A percentile compares a stretch with the other conserved stretches of the same genome.
phyloP scores from a whole-genome alignment of 2,888 invertebrate species.

The Meliscaeva auricollis region DNA sequence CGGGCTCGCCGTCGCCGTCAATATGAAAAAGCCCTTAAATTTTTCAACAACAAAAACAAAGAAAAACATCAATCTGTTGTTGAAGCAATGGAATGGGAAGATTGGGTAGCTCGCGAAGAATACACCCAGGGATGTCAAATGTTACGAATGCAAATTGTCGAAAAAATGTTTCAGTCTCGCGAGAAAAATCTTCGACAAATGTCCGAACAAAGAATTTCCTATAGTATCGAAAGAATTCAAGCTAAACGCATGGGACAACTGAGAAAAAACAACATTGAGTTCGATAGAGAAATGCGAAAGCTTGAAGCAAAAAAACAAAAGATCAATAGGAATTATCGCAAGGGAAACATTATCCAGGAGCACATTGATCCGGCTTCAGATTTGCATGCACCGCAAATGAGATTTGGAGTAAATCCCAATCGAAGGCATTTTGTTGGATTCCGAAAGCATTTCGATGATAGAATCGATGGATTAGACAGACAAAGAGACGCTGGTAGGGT shows the following conservation, averaged over 20 bases:
- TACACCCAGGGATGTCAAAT: constrained; percentile 90
- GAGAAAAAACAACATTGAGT: constrained; percentile 84
- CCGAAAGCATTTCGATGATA: constrained; percentile 80
- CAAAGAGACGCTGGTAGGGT: constrained; percentile 75
- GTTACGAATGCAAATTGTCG: constrained; percentile 86
- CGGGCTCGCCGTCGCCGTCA: constrained; percentile 88
- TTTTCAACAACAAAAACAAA: constrained; percentile 85
- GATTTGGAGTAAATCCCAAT: constrained; percentile 88
- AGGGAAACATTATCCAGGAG: constrained; percentile 84
- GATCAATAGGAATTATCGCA: constrained; percentile 82
- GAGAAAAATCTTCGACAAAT: constrained; percentile 81
- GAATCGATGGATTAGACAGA: constrained; percentile 81
- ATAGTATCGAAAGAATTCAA: constrained; percentile 84
- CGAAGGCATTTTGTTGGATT: constrained; percentile 85
- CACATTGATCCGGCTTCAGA: constrained; percentile 87
- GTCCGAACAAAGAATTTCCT: constrained; percentile 84
- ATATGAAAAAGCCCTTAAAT: constrained; percentile 86
- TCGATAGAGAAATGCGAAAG: constrained; percentile 85
- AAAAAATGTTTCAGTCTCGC: constrained; percentile 86
- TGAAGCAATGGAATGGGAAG: constrained; percentile 91
- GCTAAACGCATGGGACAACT: constrained; percentile 86
- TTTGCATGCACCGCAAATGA: constrained; percentile 87
- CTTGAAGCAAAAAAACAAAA: constrained; percentile 84
- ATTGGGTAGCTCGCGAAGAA: constrained; percentile 93
- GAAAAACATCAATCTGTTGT: constrained; percentile 88